These are phyloP conservation scores for Nemapogon koenigi DNA, from an alignment of 2,888 invertebrate genomes.

Conservation along the genomic window DNA sequence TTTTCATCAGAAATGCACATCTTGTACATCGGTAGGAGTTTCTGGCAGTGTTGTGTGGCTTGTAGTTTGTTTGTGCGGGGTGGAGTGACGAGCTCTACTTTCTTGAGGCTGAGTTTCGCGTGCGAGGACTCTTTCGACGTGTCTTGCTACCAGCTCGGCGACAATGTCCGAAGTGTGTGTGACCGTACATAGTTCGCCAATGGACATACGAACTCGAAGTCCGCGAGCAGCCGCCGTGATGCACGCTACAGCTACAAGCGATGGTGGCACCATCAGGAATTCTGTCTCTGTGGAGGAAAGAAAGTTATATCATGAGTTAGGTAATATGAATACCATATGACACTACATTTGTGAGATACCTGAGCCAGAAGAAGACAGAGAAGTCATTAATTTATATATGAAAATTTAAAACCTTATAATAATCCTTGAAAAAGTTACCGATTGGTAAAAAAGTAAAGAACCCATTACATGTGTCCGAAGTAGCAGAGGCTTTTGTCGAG, in stretches of 20 bases:
- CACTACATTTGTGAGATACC: too few relatives aligned
- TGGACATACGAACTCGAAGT: conserved; percentile 49
- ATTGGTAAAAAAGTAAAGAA: too few relatives aligned
- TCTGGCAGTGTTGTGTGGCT: conserved; percentile 49
- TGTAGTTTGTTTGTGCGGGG: conserved; percentile 34
- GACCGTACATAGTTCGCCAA: conserved; percentile 48
- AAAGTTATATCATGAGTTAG: too few relatives aligned
- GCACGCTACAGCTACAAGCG: conserved; percentile 73
- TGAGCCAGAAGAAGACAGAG: too few relatives aligned
- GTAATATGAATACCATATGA: too few relatives aligned
- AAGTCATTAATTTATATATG: too few relatives aligned
- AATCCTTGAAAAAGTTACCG: too few relatives aligned
- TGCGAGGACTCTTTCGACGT: conserved; percentile 66
- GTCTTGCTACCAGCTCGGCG: conserved; percentile 61
- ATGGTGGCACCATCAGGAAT: conserved; percentile 73
- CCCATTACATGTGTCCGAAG: too few relatives aligned
- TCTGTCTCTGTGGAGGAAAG: conserved; percentile 69
- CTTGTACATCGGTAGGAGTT: conserved; percentile 71
- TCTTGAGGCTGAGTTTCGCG: conserved; percentile 57
- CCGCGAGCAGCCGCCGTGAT: conserved; percentile 73
- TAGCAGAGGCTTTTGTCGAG: too few relatives aligned
- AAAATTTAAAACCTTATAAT: too few relatives aligned
- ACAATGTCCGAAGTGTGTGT: conserved; percentile 54
- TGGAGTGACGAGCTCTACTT: conserved; percentile 33
- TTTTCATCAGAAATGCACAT: conserved; percentile 44